Conservation (phyloP, 2,797 vertebrate species). For the Hypotaenidia philippensis region DNA sequence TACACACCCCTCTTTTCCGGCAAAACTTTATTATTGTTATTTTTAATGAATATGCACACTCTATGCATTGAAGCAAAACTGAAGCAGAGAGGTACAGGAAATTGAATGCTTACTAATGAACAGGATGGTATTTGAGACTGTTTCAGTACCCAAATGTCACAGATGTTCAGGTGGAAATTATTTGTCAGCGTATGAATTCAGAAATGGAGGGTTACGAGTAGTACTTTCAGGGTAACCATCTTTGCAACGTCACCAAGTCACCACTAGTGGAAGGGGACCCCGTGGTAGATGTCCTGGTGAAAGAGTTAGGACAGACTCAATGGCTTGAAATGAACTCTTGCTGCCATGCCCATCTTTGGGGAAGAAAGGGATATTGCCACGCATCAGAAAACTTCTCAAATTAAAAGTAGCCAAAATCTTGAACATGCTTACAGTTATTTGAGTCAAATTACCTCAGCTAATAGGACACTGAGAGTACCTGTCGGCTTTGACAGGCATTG, state of each 20-base stretch:
- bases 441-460: background rate
- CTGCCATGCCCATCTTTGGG: background rate
- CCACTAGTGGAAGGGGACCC: background rate
- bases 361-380: background rate
- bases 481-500: background rate
- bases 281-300: background rate
- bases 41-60: slow-evolving; percentile 59
- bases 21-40: slow-evolving; percentile 66
- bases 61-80: slow-evolving; percentile 58
- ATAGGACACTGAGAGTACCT: background rate
- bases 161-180: slow-evolving; percentile 61
- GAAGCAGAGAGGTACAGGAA: slow-evolving; percentile 50
- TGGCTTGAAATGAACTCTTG: background rate
- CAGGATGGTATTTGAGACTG: slow-evolving; percentile 40
- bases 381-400: slow-evolving; percentile 3
- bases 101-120: slow-evolving; percentile 65
- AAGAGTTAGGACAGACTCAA: background rate
- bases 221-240: background rate
- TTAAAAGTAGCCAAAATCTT: background rate
- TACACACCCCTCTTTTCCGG: slow-evolving; percentile 35
- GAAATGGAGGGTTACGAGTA: background rate
- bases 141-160: slow-evolving; percentile 56
- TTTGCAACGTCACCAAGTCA: background rate
- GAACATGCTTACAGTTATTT: background rate
- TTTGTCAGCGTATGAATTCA: background rate